These are phyloP conservation scores for Botrylloides violaceus DNA, from an alignment of 23 tunicate species.

Conservation along the genomic window DNA sequence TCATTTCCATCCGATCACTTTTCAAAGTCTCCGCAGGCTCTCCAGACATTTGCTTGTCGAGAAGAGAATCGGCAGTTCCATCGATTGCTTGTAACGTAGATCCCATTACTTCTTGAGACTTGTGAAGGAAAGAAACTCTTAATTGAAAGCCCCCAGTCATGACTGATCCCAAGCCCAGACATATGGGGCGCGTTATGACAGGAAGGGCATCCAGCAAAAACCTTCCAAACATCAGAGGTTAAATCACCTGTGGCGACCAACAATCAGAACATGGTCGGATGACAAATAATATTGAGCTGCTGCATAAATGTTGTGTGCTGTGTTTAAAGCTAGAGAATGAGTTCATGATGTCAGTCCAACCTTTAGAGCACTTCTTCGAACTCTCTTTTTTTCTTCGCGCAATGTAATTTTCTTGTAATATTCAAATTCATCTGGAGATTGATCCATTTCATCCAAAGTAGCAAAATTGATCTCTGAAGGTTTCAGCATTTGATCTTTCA, in stretches of 20 bases:
- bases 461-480: slow-evolving; percentile 48
- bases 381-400: slow-evolving; percentile 70
- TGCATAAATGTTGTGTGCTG: too few species aligned
- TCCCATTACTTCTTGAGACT: slow-evolving; percentile 79
- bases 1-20: slow-evolving; percentile 68
- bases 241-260: too few species aligned
- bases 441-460: slow-evolving; percentile 52
- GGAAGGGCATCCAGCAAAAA: too few species aligned
- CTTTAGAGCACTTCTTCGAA: slow-evolving; percentile 70
- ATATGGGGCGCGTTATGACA: too few species aligned
- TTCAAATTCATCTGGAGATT: slow-evolving; percentile 83
- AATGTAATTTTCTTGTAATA: slow-evolving; percentile 52
- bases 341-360: slow-evolving; percentile 47
- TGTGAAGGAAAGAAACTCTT: too few species aligned
- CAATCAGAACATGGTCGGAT: too few species aligned
- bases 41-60: slow-evolving; percentile 87
- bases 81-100: slow-evolving; percentile 63
- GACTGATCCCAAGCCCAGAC: too few species aligned
- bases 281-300: too few species aligned
- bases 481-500: slow-evolving; percentile 38
- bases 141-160: too few species aligned
- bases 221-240: too few species aligned
- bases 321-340: too few species aligned
- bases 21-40: slow-evolving; percentile 80
- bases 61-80: slow-evolving; percentile 65